phyloP scores from a whole-genome alignment of 2,113 vertebrate species.

The Sakesphorus luctuosus region DNA sequence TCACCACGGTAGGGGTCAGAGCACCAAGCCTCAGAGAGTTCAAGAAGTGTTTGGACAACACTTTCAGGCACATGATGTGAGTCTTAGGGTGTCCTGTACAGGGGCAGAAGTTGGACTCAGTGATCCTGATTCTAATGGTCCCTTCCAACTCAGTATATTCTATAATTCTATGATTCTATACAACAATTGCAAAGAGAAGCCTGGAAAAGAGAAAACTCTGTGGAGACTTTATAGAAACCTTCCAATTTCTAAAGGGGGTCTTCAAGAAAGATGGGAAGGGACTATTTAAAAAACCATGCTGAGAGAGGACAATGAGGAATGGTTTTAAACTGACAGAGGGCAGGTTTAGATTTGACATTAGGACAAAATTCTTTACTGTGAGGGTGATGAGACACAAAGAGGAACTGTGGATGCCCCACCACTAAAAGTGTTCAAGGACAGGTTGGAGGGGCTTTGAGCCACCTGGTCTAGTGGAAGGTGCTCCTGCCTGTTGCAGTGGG shows the following conservation, averaged over 20 bases:
- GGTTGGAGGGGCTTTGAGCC: background rate
- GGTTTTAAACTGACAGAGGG: background rate
- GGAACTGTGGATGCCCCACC: background rate
- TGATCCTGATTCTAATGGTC: background rate
- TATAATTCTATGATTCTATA: background rate
- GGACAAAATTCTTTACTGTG: background rate
- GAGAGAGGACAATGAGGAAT: background rate
- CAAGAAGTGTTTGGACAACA: background rate
- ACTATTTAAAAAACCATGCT: background rate
- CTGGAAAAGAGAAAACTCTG: background rate
- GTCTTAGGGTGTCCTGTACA: fast-evolving
- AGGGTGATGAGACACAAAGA: background rate
- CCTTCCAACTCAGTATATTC: background rate
- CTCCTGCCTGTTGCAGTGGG: background rate
- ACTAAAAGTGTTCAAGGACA: background rate
- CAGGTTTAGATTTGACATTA: background rate
- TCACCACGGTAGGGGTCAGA: background rate
- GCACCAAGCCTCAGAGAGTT: background rate
- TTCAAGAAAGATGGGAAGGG: background rate
- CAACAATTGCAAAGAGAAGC: background rate
- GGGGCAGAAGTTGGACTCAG: fast-evolving
- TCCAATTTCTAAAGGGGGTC: background rate
- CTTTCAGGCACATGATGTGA: background rate
- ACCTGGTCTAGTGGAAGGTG: background rate
- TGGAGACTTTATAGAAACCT: background rate